Base-by-base conservation (phyloP, 2,113 vertebrate genomes). In the Scytalopus superciliaris region DNA sequence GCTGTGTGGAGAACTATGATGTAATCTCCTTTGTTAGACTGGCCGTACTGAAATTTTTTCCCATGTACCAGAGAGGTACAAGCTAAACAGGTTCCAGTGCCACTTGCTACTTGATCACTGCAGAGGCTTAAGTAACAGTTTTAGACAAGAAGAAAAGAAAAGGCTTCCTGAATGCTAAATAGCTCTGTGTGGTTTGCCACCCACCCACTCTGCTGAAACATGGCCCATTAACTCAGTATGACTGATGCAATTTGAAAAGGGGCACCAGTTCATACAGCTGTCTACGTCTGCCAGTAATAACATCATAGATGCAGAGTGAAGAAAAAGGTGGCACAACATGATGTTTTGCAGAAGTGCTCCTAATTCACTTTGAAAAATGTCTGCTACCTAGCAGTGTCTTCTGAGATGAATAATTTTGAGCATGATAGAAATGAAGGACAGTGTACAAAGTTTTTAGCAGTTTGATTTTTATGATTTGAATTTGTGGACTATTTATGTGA, bases 201-300 rank as follows among this genome's bases (percentile, higher is more conserved):
- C 87, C 39, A 94, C 77, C 69, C 52, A 33, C 79, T 95, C 87
- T 74, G 50, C 74, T 82, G 70, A 87, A 96, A 89, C 59, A 45
- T 33, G 22, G 42, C 52, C 77, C 73, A 70, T 97, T 94, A 93
- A 93, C 77, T 90, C 63, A 0, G 69, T 30, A 49, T 67, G 69
- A 42, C 39, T 94, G 72, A 69, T 74, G 89, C 40, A 73, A 75
- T 74, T 76, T 76, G 74, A 87, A 85, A 93, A 90, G 40, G 33
- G 75, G 28, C 44, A 72, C 28, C 30, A 52, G 52, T 92, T 91
- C 30, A 5, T 50, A 81, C 90, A 86, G 31, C 73, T 70, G 30
- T 44, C n/a, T 64, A 37, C 2, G 1, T 79, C 76, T 94, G 45
- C n/a, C 57, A 57, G 25, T 45, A 84, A 75, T 35, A 87, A 76